A percentile compares a stretch with the other conserved stretches of the same genome.
These are phyloP conservation scores for Bufo gargarizans DNA, from an alignment of 2,113 vertebrate genomes.

Conservation along the genomic window DNA sequence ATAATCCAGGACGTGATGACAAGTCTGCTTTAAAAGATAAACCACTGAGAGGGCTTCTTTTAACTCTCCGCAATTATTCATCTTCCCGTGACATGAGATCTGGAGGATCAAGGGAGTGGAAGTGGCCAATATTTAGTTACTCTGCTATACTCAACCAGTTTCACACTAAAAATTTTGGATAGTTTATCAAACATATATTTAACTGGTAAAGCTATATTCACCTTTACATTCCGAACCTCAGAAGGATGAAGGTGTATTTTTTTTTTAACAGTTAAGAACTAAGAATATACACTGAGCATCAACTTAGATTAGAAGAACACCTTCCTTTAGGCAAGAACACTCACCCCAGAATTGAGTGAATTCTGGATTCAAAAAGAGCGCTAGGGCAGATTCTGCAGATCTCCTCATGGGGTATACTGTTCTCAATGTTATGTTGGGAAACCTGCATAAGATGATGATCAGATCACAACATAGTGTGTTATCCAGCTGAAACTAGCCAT, in stretches of 20 bases:
- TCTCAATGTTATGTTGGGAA: no score
- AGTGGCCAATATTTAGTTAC: background rate
- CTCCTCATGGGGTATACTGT: no score
- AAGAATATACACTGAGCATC: background rate
- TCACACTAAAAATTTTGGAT: background rate
- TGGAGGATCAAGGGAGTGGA: background rate
- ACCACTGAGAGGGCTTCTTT: background rate
- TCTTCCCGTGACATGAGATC: background rate
- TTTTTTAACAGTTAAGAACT: background rate
- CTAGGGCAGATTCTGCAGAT: no score
- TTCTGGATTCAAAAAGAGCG: no score
- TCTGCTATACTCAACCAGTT: background rate
- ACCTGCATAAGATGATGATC: no score
- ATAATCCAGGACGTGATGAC: background rate
- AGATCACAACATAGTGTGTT: no score
- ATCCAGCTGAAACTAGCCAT: no score
- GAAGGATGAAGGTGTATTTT: background rate
- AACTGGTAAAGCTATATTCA: background rate
- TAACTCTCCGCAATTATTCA: background rate
- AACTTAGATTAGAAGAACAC: background rate
- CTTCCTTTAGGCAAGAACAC: no score
- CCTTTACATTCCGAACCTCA: background rate
- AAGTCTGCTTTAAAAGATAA: constrained; percentile 12
- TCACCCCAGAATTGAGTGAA: no score
- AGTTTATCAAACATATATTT: background rate